phyloP scores from a whole-genome alignment of 2,797 vertebrate species.

The Falco columbarius region DNA sequence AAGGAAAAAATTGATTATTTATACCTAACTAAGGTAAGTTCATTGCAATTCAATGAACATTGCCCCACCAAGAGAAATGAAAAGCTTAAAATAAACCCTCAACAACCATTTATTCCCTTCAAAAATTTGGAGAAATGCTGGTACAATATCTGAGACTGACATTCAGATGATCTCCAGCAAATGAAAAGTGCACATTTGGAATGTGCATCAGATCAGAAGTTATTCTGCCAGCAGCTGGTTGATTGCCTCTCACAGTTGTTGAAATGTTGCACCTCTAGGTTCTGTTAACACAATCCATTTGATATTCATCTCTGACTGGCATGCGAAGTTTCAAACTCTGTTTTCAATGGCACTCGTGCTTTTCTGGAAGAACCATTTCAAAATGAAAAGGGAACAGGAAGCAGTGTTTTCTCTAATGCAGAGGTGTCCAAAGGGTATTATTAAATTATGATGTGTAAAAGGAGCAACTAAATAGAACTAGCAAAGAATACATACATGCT shows the following conservation, averaged over 20 bases:
- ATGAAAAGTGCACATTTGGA: not conserved
- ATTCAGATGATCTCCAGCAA: not conserved
- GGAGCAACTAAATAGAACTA: not conserved
- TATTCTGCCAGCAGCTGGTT: not conserved
- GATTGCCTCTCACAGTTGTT: not conserved
- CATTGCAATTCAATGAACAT: not conserved
- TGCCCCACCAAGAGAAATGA: not conserved
- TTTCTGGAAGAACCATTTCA: not conserved
- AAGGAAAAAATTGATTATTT: not conserved
- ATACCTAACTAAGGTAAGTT: not conserved
- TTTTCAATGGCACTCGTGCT: not conserved
- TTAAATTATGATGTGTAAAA: not conserved
- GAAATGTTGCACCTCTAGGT: not conserved
- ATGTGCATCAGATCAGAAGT: not conserved
- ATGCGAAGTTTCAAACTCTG: not conserved
- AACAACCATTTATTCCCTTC: not conserved
- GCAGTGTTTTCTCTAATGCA: not conserved
- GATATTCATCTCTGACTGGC: not conserved
- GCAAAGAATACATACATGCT: not conserved
- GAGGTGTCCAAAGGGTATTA: not conserved
- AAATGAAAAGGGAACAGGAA: not conserved
- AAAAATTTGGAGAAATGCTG: not conserved
- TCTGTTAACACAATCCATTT: not conserved
- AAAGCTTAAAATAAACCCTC: fast-evolving
- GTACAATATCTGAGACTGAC: not conserved